Conservation (phyloP, 2,113 vertebrate species). For the Dicerorhinus sumatrensis region DNA sequence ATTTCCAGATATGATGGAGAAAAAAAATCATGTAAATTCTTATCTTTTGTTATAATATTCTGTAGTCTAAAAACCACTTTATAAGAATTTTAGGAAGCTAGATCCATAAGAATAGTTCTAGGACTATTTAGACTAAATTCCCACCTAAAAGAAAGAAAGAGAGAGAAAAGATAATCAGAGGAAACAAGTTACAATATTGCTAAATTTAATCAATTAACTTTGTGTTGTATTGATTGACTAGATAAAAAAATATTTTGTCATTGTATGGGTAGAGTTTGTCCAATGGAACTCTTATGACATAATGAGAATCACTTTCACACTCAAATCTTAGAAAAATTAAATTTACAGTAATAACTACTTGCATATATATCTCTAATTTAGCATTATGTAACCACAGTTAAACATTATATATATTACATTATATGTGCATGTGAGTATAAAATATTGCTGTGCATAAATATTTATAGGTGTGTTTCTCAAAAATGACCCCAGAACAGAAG, state of each 20-base stretch:
- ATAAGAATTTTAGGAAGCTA: neutral
- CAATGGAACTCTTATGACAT: neutral
- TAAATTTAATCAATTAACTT: neutral
- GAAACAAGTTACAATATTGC: neutral
- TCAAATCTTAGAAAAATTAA: constrained; percentile 41
- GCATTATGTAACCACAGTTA: neutral
- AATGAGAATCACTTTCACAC: neutral
- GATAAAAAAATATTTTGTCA: neutral
- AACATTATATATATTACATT: neutral
- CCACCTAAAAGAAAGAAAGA: neutral
- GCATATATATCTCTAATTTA: neutral
- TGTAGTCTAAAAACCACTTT: constrained; percentile 6
- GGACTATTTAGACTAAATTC: neutral
- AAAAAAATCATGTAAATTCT: neutral
- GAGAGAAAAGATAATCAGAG: neutral
- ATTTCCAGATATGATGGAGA: neutral
- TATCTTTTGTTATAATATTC: neutral
- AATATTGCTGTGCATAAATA: neutral
- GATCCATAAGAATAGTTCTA: neutral
- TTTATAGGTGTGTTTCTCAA: neutral
- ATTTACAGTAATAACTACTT: neutral
- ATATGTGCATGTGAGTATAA: neutral
- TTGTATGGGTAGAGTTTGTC: neutral
- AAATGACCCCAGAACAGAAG: neutral
- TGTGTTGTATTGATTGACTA: neutral